Evolutionary conservation across 2,888 invertebrate genomes (phyloP), one percentile per base, ranked within the genome.

Genomic region (Lasioglossum marginatum): DNA sequence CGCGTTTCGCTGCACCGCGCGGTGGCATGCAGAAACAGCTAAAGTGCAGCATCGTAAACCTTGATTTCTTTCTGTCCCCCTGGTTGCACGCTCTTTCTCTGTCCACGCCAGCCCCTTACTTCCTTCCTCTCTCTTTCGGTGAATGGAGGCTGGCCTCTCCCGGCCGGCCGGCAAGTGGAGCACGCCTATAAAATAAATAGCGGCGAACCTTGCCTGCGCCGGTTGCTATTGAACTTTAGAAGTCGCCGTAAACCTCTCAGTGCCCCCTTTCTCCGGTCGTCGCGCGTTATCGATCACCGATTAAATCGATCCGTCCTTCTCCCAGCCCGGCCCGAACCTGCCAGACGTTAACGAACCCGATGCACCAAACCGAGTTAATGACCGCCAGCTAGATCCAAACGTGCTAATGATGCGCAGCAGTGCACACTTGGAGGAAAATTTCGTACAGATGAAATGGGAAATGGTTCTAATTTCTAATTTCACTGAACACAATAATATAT

Each of bases 171-270:
- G 85, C 91, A 92, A 92, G 89, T 91, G 90, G 89, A 92, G 92
- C 91, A 87, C 83, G 86, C 81, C 86, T 90, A 90, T 89, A 92
- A 91, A 91, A 91, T 90, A 90, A 92, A 90, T 88, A 87, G 87
- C 87, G 71, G 74, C 87, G 82, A 89, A 90, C 87, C 90, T 85
- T 81, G 86, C 83, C 71, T 60, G 81, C 86, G 66, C 70, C 78
- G 87, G 72, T 87, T 87, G 91, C 89, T 90, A 91, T 92, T 92
- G 92, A 92, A 92, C 91, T 92, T 90, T 91, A 88, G 77, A 82
- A 91, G 90, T 77, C 86, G 66, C 86, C 86, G 57, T 90, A 90
- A 89, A 89, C 86, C 86, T 89, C 88, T 87, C 79, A 72, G 75
- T 78, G 68, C 76, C 72, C 82, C 27, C 77, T 81, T 91, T 85